These are phyloP conservation scores for Eupithecia inturbata DNA, from an alignment of 2,888 invertebrate species.

Conservation along the genomic window DNA sequence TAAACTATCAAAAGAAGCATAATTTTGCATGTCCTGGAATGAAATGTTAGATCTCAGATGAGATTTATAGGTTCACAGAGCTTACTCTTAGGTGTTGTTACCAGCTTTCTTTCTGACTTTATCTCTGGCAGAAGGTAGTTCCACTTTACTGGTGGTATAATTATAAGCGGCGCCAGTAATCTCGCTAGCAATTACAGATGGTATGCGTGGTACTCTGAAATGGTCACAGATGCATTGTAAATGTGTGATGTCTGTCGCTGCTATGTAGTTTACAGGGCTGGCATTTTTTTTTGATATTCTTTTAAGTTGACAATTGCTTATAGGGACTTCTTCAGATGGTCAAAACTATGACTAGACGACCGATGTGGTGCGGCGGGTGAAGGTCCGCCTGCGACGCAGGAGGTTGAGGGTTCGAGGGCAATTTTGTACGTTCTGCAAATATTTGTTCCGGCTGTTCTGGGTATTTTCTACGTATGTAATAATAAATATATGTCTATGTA, in stretches of 20 bases:
- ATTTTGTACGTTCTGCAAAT: too few relatives aligned
- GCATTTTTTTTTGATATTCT: background rate
- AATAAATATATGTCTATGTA: too few relatives aligned
- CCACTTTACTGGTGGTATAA: slow-evolving; percentile 52
- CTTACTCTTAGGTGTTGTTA: background rate
- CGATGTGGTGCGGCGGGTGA: too few relatives aligned
- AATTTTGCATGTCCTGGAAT: background rate
- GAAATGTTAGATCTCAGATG: background rate
- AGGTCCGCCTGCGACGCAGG: too few relatives aligned
- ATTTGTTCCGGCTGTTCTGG: too few relatives aligned
- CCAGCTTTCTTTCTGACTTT: slow-evolving; percentile 14
- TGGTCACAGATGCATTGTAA: slow-evolving; percentile 19
- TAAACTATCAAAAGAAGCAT: background rate
- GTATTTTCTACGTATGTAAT: too few relatives aligned
- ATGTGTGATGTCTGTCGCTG: slow-evolving; percentile 3
- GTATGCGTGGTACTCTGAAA: slow-evolving; percentile 40
- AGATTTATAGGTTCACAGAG: background rate
- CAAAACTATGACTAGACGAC: too few relatives aligned
- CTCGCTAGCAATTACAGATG: slow-evolving; percentile 52
- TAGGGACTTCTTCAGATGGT: background rate
- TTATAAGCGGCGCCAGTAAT: slow-evolving; percentile 76
- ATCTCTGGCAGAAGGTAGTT: slow-evolving; percentile 14
- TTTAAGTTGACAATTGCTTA: background rate
- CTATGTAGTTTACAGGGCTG: background rate
- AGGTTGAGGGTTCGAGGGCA: too few relatives aligned